Base-by-base conservation (phyloP, 2,888 invertebrate species). In the Ennomos fuscantarius region DNA sequence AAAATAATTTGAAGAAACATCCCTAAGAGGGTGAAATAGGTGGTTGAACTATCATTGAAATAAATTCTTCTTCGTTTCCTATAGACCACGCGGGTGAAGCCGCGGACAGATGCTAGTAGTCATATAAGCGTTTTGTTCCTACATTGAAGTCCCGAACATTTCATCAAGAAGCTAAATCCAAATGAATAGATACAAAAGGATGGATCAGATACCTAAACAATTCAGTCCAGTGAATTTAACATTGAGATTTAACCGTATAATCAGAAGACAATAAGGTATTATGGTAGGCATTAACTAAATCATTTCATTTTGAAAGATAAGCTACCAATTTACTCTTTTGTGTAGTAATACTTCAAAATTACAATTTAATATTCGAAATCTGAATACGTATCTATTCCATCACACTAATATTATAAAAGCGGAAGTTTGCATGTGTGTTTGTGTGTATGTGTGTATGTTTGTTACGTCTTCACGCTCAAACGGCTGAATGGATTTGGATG, bases 261-360 rank as follows among this genome's bases (percentile, higher is more conserved):
- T 61, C 39, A 60, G 32, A 24, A 47, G 53, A 64, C 62, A 63
- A 66, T 57, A 31, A 39, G 58, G 49, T 58, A 44, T 50, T 12
- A 34, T 15, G 58, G 47, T 34, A 39, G 47, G 12, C 39, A 41
- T 61, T 54, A 45, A 54, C 66, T 61, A 52, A 59, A 48, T 47
- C 54, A 36, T 60, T 62, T 62, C 54, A 63, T 63, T 62, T 57
- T 57, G 37, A 13, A 44, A 61, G 49, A 59, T 49, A 53, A 53
- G 6, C 0, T 44, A 35, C 9, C 41, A 44, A 59, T 6, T 24
- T 24, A 24, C 1, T 49, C 58, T 24, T n/a, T 3, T 37, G 45
- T 44, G 42, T 53, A 49, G 48, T 44, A 24, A 24, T 24, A 6
- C 5, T 24, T 24, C 24, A 24, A 24, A 24, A 24, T 6, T 3